These are phyloP conservation scores for Caenorhabditis doughertyi DNA, from an alignment of 2,888 invertebrate species.

Conservation along the genomic window DNA sequence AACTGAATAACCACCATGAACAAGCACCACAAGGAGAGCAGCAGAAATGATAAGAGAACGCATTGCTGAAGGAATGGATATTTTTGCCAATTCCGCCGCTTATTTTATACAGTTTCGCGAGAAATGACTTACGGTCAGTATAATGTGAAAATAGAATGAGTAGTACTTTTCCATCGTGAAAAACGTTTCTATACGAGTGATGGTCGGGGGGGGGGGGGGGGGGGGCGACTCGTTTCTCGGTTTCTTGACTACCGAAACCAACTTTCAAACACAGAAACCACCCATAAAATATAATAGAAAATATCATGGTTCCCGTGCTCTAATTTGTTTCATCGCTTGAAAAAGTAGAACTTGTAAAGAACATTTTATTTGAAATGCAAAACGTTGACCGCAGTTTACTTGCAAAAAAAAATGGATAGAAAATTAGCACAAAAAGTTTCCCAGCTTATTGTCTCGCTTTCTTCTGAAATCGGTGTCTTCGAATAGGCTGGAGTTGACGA, in stretches of 20 bases:
- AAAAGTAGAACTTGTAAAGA: too few species aligned
- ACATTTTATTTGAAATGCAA: too few species aligned
- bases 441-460: constrained; percentile 45
- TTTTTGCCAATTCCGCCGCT: neutral
- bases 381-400: too few species aligned
- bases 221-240: too few species aligned
- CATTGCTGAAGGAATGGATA: constrained; percentile 21
- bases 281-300: too few species aligned
- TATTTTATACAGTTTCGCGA: constrained; percentile 6
- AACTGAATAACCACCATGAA: constrained; percentile 20
- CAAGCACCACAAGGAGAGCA: constrained; percentile 2
- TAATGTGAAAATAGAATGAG: neutral
- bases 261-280: too few species aligned
- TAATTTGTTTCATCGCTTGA: too few species aligned
- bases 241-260: too few species aligned
- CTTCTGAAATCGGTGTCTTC: constrained; percentile 52
- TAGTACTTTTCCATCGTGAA: constrained; percentile 4
- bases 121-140: constrained; percentile 8
- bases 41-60: constrained; percentile 15
- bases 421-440: neutral
- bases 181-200: neutral
- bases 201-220: neutral
- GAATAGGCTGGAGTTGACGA: constrained; percentile 48
- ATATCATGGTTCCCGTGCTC: too few species aligned
- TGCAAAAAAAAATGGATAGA: neutral